Evolutionary conservation across 2,888 invertebrate genomes (phyloP), one percentile per base, ranked within the genome.

Genomic region (Cataglyphis albicans): DNA sequence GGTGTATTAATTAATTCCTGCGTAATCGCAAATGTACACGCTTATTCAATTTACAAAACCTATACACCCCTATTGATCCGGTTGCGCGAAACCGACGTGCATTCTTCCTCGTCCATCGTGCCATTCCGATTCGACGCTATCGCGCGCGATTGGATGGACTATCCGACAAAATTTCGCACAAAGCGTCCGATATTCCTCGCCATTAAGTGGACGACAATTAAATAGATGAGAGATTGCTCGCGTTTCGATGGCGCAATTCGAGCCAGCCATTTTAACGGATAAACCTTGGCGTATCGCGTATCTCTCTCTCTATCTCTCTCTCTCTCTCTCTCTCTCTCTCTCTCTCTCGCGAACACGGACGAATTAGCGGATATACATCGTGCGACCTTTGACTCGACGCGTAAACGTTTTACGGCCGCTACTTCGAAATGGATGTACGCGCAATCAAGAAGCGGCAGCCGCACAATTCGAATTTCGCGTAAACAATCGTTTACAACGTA

Each of bases 391-490:
- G 85, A 87, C 68, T 55, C 74, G 63, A 9, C 61, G 63, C 29
- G 65, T 81, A 87, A 88, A 84, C 88, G 80, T 81, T 90, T 89
- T 87, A 88, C 81, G 73, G 55, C 38, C 59, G 61, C 38, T 48
- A 7, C 83, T 59, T 21, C 29, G 72, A 86, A 87, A 90, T 82
- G 83, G 84, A 88, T 85, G 85, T 85, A 78, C 84, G 81, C 63
- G 84, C 86, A 87, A 89, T 90, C 88, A 90, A 87, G 87, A 85
- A 85, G 21, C 44, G 83, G 84, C 87, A 83, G 65, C 61, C 78
- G 63, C 32, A n/a, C 82, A 75, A 81, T 88, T 82, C 52, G 72
- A 64, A 63, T 70, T 55, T 70, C 57, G 35, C 76, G 75, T 88
- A 86, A 82, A 81, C 74, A 83, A 52, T 44, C 74, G 74, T 90